These are phyloP conservation scores for Campoplex nolae DNA, from an alignment of 2,888 invertebrate genomes.

Conservation along the genomic window DNA sequence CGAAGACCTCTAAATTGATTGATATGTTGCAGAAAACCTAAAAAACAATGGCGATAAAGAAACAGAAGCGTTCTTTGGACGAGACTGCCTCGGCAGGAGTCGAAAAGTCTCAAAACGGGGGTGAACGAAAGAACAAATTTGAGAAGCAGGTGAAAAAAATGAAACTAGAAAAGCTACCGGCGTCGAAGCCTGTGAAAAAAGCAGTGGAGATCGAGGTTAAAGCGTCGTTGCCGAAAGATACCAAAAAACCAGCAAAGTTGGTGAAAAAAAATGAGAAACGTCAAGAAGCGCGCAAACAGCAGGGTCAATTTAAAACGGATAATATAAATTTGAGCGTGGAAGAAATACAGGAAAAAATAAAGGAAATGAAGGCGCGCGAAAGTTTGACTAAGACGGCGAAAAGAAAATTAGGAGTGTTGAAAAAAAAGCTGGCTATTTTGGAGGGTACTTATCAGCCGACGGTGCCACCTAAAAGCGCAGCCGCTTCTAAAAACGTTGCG, in stretches of 20 bases:
- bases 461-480: neutral
- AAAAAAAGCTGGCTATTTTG: constrained; percentile 71
- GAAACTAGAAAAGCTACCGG: neutral
- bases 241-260: neutral
- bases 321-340: constrained; percentile 58
- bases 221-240: neutral
- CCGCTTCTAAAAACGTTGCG: neutral
- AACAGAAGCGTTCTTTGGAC: constrained; percentile 62
- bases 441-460: constrained; percentile 52
- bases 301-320: constrained; percentile 56
- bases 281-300: constrained; percentile 48
- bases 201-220: neutral
- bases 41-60: constrained; percentile 59
- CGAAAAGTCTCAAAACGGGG: constrained; percentile 6
- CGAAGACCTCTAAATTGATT: neutral
- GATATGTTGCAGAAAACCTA: neutral
- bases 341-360: constrained; percentile 71
- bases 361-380: constrained; percentile 70
- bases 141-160: neutral
- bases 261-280: constrained; percentile 42
- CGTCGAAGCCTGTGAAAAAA: neutral
- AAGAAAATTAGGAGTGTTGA: constrained; percentile 71
- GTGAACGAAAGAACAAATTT: neutral
- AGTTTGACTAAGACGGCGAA: constrained; percentile 74
- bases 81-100: neutral